Percentiles rank a stretch among this genome's conserved stretches.
Evolutionary conservation across 2,113 vertebrate genomes (phyloP).

Genomic region (Anseranas semipalmata): DNA sequence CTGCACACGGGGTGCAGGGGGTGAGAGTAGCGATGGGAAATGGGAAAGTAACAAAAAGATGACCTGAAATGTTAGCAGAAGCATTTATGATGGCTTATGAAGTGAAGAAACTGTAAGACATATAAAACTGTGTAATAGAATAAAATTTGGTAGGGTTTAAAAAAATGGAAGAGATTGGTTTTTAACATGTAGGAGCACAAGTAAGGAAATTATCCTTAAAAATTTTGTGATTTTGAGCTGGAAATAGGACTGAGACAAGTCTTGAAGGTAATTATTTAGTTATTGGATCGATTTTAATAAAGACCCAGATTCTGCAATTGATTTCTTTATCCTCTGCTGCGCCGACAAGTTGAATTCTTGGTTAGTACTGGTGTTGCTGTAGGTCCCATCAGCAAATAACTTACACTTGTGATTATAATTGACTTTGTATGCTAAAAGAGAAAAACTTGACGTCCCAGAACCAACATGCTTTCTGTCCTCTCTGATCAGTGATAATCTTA

Average conservation of each 20-base stretch:
- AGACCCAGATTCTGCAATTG: neutral
- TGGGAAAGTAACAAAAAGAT: neutral
- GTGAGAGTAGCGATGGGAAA: neutral
- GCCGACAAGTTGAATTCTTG: neutral
- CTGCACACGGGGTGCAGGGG: neutral
- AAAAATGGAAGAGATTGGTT: neutral
- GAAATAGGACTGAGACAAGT: neutral
- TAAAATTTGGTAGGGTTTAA: neutral
- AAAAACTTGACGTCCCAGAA: neutral
- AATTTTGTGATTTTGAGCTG: neutral
- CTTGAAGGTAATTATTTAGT: constrained; percentile 8
- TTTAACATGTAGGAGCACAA: neutral
- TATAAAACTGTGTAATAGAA: neutral
- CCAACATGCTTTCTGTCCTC: neutral
- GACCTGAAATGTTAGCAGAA: neutral
- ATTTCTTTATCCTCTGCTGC: neutral
- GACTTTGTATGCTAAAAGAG: neutral
- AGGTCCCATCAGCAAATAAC: neutral
- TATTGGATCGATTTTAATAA: neutral
- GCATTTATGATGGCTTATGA: neutral
- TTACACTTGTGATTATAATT: neutral
- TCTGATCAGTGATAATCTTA: neutral
- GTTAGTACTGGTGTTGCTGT: neutral
- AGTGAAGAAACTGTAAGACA: neutral
- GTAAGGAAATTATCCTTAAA: neutral